Percentiles rank a stretch among this genome's conserved stretches.
These are phyloP conservation scores for Anguilla anguilla DNA, from an alignment of 2,797 vertebrate species.

Conservation along the genomic window DNA sequence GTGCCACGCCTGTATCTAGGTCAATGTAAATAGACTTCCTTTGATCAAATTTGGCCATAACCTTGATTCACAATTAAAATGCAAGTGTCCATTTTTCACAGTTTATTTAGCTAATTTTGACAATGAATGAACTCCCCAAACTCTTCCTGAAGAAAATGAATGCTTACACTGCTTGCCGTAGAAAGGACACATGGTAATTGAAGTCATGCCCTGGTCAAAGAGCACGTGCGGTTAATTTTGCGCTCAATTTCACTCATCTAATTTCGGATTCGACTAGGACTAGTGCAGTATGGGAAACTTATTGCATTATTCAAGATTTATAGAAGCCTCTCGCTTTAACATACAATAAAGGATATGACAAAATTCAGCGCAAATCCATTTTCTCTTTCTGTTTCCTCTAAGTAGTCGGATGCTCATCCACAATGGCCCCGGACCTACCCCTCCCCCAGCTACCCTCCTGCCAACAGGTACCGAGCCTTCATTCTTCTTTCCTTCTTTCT, in stretches of 20 bases:
- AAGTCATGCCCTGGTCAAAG: neutral
- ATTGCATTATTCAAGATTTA: neutral
- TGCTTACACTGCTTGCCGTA: neutral
- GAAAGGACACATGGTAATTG: neutral
- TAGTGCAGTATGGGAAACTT: neutral
- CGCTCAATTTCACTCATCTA: neutral
- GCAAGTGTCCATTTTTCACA: neutral
- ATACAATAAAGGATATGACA: neutral
- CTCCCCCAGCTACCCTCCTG: neutral
- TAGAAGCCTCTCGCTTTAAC: neutral
- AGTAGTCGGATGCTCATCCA: neutral
- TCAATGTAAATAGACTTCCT: neutral
- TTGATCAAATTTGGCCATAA: neutral
- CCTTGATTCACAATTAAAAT: neutral
- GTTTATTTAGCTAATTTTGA: neutral
- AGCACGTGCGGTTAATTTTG: neutral
- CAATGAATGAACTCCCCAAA: neutral
- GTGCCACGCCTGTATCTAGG: neutral
- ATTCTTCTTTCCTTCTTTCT: neutral
- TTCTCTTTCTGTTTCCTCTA: neutral
- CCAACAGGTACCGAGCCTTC: neutral
- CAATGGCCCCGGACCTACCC: neutral
- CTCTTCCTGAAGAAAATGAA: neutral
- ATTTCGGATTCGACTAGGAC: neutral
- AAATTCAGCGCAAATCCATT: neutral